Conservation (phyloP, 1,140 invertebrate species). For the Nephila pilipes region DNA sequence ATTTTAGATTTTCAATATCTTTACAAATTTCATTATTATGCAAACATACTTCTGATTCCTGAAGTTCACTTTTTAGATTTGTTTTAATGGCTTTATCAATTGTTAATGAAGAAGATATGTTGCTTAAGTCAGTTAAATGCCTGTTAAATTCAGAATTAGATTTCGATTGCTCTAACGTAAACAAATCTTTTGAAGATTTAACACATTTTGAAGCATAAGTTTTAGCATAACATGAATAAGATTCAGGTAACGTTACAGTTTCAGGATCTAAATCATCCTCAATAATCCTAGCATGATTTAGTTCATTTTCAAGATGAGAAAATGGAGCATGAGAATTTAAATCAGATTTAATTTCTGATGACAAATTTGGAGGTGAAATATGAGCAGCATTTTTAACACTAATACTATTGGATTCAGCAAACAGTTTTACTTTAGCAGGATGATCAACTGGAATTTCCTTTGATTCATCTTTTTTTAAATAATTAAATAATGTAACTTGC, state of each 20-base stretch:
- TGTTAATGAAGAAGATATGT: background rate
- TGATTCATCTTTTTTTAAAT: constrained; percentile 26
- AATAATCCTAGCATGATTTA: background rate
- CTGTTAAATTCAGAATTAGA: background rate
- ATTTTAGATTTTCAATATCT: constrained; percentile 28
- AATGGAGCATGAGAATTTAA: background rate
- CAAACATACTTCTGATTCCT: background rate
- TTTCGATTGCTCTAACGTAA: too few relatives aligned
- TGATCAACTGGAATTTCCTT: background rate
- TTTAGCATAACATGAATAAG: background rate
- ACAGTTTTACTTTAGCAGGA: constrained; percentile 26
- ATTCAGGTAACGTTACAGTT: background rate
- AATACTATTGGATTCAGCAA: background rate
- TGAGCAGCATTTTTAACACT: background rate
- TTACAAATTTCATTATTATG: background rate
- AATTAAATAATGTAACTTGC: constrained; percentile 64
- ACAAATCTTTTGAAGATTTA: background rate
- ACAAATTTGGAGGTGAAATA: background rate
- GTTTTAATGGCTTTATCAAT: background rate
- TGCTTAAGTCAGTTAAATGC: background rate
- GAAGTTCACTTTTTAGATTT: background rate
- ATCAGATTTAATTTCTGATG: background rate
- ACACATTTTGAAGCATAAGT: background rate
- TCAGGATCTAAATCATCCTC: background rate
- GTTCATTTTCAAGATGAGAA: background rate